Evolutionary conservation across 2,797 vertebrate species (phyloP).

Genomic region (Lepidocolaptes lacrymiger): DNA sequence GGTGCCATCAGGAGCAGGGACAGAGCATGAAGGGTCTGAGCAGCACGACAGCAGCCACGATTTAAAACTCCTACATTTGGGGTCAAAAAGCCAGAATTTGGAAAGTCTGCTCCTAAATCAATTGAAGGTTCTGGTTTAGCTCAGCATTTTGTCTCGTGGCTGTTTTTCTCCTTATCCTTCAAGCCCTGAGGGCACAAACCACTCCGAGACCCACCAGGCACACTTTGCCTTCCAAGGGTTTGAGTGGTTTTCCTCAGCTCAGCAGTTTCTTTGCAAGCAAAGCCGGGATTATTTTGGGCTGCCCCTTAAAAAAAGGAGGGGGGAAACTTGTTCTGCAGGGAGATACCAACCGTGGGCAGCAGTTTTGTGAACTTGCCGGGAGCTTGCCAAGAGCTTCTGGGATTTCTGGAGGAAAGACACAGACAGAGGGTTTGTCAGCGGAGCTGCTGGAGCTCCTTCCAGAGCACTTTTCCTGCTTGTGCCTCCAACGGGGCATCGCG

Average conservation of each 20-base stretch:
- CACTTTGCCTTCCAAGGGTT: rapidly evolving
- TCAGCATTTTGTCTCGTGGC: neutral
- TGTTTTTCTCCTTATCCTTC: neutral
- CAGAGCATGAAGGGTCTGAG: neutral
- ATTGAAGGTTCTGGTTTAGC: neutral
- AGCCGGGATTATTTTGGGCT: neutral
- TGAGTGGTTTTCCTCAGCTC: neutral
- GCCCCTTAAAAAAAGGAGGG: neutral
- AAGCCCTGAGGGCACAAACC: neutral
- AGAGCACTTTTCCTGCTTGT: neutral
- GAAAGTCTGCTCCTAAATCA: neutral
- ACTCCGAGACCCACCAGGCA: neutral
- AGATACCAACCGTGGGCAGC: constrained; percentile 68
- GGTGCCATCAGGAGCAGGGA: neutral
- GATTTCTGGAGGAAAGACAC: constrained; percentile 52
- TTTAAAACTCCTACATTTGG: neutral
- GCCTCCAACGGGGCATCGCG: neutral
- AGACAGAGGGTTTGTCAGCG: neutral
- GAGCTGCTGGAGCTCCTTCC: neutral
- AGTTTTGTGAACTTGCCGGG: constrained; percentile 61
- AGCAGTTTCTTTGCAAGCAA: neutral
- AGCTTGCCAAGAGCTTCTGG: constrained; percentile 63
- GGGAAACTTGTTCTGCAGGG: neutral
- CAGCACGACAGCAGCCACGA: neutral
- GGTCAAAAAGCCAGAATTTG: neutral